phyloP scores from a whole-genome alignment of 2,797 vertebrate genomes.

The Muscicapa striata region DNA sequence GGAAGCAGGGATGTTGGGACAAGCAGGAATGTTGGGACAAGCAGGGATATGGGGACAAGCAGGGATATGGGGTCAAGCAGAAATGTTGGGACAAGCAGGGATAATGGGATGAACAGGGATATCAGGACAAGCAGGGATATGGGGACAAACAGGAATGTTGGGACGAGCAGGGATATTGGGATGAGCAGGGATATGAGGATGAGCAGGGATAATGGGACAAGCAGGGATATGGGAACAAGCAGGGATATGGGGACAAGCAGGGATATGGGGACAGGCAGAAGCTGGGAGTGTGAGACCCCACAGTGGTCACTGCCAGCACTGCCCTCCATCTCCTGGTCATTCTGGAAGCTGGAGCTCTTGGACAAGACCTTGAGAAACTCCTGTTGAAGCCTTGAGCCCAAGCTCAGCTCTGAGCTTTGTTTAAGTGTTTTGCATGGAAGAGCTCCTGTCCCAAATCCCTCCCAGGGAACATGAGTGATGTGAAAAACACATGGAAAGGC shows the following conservation, averaged over 20 bases:
- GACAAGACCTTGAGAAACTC: neutral
- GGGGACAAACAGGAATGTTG: too few species aligned
- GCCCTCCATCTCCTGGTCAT: neutral
- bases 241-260: too few species aligned
- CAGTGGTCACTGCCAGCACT: neutral
- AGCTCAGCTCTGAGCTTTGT: neutral
- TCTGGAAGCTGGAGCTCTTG: neutral
- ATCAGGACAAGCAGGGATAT: too few species aligned
- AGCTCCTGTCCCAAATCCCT: neutral
- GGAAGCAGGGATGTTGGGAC: neutral
- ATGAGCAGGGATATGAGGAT: neutral
- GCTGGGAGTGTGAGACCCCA: neutral
- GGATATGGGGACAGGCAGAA: fast-evolving
- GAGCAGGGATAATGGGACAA: neutral
- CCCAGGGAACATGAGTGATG: fast-evolving
- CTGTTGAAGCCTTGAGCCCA: neutral
- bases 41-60: too few species aligned
- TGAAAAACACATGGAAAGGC: neutral
- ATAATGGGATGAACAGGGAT: too few species aligned
- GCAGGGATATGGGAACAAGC: neutral
- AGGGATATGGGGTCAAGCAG: too few species aligned
- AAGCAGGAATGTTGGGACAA: too few species aligned
- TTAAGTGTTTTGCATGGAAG: neutral
- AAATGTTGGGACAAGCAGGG: too few species aligned
- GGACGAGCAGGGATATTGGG: fast-evolving